Percentiles rank a stretch among this genome's conserved stretches.
Conservation (phyloP, 2,113 vertebrate species). For the Rhabdornis inornatus region DNA sequence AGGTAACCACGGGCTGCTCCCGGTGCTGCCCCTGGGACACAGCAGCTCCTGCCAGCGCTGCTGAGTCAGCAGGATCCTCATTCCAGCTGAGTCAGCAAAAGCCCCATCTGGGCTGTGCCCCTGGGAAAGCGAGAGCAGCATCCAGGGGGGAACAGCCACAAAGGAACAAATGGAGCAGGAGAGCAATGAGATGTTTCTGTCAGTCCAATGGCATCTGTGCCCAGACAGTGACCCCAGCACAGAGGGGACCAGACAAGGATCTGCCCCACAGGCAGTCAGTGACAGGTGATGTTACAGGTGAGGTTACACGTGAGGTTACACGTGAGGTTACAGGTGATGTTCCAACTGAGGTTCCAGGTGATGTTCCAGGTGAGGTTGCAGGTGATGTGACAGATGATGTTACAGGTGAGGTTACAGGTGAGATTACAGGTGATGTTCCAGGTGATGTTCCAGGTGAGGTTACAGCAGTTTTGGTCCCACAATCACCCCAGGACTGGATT, state of each 20-base stretch:
- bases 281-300: too few species aligned
- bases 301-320: too few species aligned
- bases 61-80: not conserved
- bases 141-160: fast-evolving
- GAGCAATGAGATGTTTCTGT: fast-evolving
- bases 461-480: not conserved
- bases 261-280: fast-evolving
- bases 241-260: not conserved
- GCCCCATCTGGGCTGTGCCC: not conserved
- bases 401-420: too few species aligned
- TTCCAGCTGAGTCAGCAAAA: not conserved
- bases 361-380: too few species aligned
- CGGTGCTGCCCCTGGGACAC: not conserved
- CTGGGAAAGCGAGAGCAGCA: fast-evolving
- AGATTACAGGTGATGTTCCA: too few species aligned
- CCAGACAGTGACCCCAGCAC: not conserved
- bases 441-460: too few species aligned
- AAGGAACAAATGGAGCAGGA: fast-evolving
- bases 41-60: not conserved
- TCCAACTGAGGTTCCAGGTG: too few species aligned
- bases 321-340: too few species aligned
- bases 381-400: not conserved
- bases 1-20: not conserved
- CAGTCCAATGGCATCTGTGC: fast-evolving
- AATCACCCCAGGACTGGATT: not conserved